Evolutionary conservation across 2,113 vertebrate species (phyloP).

Genomic region (Scolopax mira): DNA sequence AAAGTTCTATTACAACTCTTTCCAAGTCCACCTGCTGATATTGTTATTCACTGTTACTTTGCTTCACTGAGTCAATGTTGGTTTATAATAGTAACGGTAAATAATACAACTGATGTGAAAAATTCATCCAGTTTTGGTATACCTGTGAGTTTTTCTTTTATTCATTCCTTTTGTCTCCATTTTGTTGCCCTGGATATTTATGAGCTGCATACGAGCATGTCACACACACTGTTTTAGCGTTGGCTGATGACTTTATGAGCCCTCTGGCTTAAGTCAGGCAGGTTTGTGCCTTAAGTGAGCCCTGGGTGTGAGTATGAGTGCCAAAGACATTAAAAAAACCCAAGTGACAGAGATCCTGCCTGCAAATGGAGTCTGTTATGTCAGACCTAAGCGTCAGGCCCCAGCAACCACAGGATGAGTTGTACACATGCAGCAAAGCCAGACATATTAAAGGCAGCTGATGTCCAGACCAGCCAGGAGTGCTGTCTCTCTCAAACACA

Average conservation of each 20-base stretch:
- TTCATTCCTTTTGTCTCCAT: neutral
- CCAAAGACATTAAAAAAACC: neutral
- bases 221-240: neutral
- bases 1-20: neutral
- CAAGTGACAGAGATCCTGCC: neutral
- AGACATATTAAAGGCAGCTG: neutral
- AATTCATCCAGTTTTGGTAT: neutral
- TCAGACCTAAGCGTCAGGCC: neutral
- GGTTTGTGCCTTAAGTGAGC: neutral
- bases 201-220: neutral
- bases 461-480: neutral
- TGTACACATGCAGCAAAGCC: neutral
- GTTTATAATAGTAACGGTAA: neutral
- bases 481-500: neutral
- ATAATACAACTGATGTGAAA: neutral
- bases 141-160: neutral
- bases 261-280: neutral
- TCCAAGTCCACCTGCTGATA: neutral
- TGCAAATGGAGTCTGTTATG: neutral
- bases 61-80: neutral
- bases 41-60: neutral
- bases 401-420: neutral
- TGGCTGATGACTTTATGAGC: neutral
- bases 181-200: neutral
- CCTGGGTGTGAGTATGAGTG: neutral